Evolutionary conservation across 2,113 vertebrate genomes (phyloP).

Genomic region (Notechis scutatus): DNA sequence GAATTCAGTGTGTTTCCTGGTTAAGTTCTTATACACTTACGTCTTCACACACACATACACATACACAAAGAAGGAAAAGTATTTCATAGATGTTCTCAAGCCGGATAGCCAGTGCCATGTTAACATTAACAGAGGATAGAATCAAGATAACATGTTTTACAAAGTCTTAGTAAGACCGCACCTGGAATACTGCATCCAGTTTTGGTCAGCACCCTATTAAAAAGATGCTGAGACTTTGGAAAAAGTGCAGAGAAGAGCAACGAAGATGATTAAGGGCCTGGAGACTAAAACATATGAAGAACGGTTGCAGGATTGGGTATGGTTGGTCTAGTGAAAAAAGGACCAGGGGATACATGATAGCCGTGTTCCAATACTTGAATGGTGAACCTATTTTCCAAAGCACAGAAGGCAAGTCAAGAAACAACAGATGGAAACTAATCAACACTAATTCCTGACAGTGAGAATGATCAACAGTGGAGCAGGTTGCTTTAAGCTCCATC

Average conservation of each 20-base stretch:
- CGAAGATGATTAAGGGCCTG: neutral
- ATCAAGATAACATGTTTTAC: neutral
- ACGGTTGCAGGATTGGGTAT: neutral
- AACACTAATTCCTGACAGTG: neutral
- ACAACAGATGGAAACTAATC: neutral
- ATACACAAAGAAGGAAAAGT: neutral
- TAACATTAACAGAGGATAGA: neutral
- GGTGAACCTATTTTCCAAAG: neutral
- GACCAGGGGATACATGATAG: neutral
- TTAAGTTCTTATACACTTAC: neutral
- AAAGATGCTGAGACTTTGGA: neutral
- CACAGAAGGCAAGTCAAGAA: neutral
- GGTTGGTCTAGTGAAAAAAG: neutral
- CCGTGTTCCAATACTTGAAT: neutral
- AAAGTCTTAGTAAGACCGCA: neutral
- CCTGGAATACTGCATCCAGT: neutral
- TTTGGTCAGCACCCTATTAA: neutral
- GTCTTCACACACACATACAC: neutral
- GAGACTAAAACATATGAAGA: neutral
- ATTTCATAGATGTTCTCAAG: neutral
- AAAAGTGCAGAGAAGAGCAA: neutral
- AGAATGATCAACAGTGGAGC: neutral
- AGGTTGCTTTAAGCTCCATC: neutral
- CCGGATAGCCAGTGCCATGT: neutral
- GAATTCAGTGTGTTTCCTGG: conserved; percentile 18